phyloP scores from a whole-genome alignment of 2,113 vertebrate species.

The Lepus timidus region DNA sequence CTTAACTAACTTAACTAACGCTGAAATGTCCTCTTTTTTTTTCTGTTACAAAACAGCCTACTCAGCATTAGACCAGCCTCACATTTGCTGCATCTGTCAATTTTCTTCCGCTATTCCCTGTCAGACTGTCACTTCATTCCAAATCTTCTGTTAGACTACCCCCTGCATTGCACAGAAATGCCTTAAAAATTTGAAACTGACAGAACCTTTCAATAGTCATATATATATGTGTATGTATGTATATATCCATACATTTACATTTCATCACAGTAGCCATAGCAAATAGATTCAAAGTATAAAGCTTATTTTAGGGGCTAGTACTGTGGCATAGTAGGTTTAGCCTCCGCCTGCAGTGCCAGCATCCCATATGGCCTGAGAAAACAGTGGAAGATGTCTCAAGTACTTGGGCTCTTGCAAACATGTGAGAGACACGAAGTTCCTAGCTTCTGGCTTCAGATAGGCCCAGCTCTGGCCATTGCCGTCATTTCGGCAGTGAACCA shows the following conservation, averaged over 20 bases:
- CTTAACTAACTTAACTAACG: constrained; percentile 70
- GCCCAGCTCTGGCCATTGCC: no score
- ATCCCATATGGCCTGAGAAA: no score
- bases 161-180: not conserved
- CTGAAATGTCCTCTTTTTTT: constrained; percentile 63
- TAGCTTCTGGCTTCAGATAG: no score
- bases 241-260: not conserved
- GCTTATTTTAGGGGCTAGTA: no score
- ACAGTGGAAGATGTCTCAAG: no score
- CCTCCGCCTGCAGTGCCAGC: no score
- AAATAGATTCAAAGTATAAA: not conserved
- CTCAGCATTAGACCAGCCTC: not conserved
- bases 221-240: not conserved
- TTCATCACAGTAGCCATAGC: constrained; percentile 8
- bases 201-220: constrained; percentile 8
- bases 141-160: not conserved
- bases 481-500: no score
- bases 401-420: no score
- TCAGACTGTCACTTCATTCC: constrained; percentile 5
- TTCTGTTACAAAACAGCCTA: constrained; percentile 34
- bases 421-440: no score
- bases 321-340: no score
- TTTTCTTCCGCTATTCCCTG: constrained; percentile 21
- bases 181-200: constrained; percentile 41
- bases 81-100: constrained; percentile 25